These are phyloP conservation scores for Thaumetopoea pityocampa DNA, from an alignment of 1,140 invertebrate species.

Conservation along the genomic window DNA sequence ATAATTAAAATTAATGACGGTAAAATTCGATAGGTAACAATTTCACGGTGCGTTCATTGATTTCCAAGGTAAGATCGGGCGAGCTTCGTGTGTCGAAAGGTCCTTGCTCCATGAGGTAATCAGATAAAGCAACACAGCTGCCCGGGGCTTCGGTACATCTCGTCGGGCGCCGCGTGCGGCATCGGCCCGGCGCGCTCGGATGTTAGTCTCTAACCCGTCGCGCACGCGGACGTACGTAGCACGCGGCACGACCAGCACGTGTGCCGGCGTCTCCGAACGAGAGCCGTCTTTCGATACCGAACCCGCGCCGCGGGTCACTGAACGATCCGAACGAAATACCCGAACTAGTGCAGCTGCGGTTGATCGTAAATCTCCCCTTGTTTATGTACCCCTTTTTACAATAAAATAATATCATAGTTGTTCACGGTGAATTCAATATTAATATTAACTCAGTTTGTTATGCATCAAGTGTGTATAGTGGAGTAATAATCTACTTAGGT, in stretches of 20 bases:
- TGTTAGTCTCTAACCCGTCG: constrained; percentile 58
- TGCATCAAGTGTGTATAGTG: constrained; percentile 6
- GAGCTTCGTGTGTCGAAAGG: constrained; percentile 66
- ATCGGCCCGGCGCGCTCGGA: constrained; percentile 26
- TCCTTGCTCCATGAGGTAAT: constrained; percentile 72
- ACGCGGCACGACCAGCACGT: constrained; percentile 24
- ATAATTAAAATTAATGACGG: no score
- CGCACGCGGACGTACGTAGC: constrained; percentile 55
- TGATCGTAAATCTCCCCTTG: constrained; percentile 7
- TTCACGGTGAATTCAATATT: constrained; percentile 8
- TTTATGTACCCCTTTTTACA: constrained; percentile 10
- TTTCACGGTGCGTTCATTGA: constrained; percentile 42
- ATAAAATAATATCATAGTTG: constrained; percentile 7
- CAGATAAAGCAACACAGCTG: constrained; percentile 56
- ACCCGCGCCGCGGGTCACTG: no score
- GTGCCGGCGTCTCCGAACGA: no score
- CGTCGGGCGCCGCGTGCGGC: constrained; percentile 31
- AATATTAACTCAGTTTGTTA: constrained; percentile 11
- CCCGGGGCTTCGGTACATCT: constrained; percentile 56
- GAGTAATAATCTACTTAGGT: neutral
- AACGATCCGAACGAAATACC: constrained; percentile 27
- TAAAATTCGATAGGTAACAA: constrained; percentile 43
- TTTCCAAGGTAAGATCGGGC: constrained; percentile 68
- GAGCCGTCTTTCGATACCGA: no score
- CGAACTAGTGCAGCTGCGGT: constrained; percentile 8